Conservation (phyloP, 2,888 invertebrate genomes). For the Xestobium rufovillosum region DNA sequence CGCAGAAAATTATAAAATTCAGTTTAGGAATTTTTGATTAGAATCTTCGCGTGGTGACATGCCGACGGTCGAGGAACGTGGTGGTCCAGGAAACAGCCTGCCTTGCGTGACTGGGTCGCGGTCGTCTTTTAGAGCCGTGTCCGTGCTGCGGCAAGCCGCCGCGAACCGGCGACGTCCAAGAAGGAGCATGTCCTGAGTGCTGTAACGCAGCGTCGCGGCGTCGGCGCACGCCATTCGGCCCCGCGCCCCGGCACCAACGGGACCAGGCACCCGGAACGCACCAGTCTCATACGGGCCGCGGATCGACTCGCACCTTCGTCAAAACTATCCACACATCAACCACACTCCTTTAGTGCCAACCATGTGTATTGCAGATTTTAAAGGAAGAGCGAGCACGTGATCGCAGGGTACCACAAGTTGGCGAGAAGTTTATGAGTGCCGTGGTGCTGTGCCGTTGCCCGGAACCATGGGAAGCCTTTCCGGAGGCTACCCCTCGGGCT, state of each 20-base stretch:
- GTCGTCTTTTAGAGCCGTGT: no score
- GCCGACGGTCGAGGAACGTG: no score
- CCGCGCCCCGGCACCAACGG: slow-evolving; percentile 20
- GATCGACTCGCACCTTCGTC: slow-evolving; percentile 22
- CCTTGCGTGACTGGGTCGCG: no score
- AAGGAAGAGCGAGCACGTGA: slow-evolving; percentile 18
- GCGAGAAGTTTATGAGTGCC: slow-evolving; percentile 14
- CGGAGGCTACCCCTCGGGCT: slow-evolving; percentile 54
- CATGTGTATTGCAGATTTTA: slow-evolving; percentile 27
- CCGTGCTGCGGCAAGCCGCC: neutral
- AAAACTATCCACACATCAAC: slow-evolving; percentile 17
- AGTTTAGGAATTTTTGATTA: no score
- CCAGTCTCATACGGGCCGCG: slow-evolving; percentile 27
- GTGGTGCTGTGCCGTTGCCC: slow-evolving; percentile 14
- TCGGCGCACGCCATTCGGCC: slow-evolving; percentile 25
- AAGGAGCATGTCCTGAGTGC: slow-evolving; percentile 9
- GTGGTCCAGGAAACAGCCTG: no score
- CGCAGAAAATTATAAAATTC: no score
- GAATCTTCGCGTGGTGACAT: no score
- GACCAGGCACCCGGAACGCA: slow-evolving; percentile 23
- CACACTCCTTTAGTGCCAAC: slow-evolving; percentile 27
- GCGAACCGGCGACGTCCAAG: slow-evolving; percentile 7
- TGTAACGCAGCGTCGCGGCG: slow-evolving; percentile 27
- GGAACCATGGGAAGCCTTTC: slow-evolving; percentile 40
- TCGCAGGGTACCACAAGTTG: slow-evolving; percentile 18